Conservation (phyloP, 2,888 invertebrate genomes). For the Torymus texanus region DNA sequence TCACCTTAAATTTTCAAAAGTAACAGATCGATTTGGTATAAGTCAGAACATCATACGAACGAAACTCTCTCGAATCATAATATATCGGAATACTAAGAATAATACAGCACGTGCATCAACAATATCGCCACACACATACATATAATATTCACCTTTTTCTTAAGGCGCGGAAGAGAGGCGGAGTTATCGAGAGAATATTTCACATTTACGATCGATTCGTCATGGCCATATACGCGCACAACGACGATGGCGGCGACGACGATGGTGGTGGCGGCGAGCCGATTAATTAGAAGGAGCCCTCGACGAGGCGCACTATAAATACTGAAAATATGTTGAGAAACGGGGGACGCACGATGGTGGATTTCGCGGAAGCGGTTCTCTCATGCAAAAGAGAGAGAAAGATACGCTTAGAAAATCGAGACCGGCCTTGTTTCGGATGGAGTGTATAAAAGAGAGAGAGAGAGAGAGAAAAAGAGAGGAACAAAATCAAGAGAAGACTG, state of each 20-base stretch:
- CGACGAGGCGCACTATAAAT: conserved; percentile 44
- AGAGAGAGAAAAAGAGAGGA: neutral
- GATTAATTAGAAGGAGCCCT: conserved; percentile 55
- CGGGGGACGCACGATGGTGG: neutral
- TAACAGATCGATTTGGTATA: conserved; percentile 24
- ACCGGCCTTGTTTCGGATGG: neutral
- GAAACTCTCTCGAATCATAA: no score
- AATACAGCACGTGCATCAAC: neutral
- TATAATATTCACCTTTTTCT: conserved; percentile 2
- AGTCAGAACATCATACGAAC: neutral
- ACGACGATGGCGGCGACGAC: no score
- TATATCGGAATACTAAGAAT: no score
- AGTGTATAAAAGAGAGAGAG: neutral
- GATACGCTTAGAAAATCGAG: conserved; percentile 27
- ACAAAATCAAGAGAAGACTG: conserved; percentile 2
- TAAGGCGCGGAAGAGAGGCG: conserved; percentile 43
- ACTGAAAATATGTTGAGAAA: conserved; percentile 21
- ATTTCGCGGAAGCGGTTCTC: conserved; percentile 50
- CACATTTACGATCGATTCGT: conserved; percentile 57
- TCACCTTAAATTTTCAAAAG: conserved; percentile 26
- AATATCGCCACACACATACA: conserved; percentile 1
- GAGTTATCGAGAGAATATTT: conserved; percentile 52
- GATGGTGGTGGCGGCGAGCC: conserved; percentile 11
- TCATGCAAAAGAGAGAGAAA: conserved; percentile 12
- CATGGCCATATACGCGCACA: conserved; percentile 32